A percentile compares a stretch with the other conserved stretches of the same genome.
Evolutionary conservation across 2,888 invertebrate species (phyloP).

Genomic region (Bhutanitis thaidina): DNA sequence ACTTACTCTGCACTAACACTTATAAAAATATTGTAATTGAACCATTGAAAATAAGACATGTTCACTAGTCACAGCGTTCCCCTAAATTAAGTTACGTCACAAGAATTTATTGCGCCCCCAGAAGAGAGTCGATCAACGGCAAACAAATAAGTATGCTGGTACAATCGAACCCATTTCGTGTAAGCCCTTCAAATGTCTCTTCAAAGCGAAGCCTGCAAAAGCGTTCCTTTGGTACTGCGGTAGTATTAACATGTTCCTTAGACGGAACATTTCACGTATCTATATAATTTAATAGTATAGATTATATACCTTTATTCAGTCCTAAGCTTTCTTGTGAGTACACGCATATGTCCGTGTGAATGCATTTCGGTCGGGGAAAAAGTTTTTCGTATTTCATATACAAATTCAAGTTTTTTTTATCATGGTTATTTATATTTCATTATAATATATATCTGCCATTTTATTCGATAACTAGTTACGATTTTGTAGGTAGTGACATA

Average conservation of each 20-base stretch:
- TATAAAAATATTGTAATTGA: too few relatives aligned
- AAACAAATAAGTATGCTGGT: constrained; percentile 70
- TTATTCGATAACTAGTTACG: too few relatives aligned
- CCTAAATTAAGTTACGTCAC: constrained; percentile 32
- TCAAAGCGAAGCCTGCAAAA: constrained; percentile 63
- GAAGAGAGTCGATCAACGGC: constrained; percentile 57
- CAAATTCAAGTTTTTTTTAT: too few relatives aligned
- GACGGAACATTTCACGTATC: neutral
- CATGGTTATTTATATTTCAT: too few relatives aligned
- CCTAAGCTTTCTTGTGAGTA: too few relatives aligned
- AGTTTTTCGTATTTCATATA: too few relatives aligned
- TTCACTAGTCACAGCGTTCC: constrained; percentile 16
- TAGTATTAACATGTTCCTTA: constrained; percentile 14
- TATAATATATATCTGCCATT: too few relatives aligned
- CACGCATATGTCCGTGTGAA: too few relatives aligned
- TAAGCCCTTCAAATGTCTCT: constrained; percentile 57
- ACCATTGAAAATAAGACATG: constrained; percentile 5
- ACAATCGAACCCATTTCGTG: constrained; percentile 56
- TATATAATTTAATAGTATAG: neutral
- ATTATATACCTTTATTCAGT: neutral
- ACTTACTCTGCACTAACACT: too few relatives aligned
- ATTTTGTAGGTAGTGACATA: too few relatives aligned
- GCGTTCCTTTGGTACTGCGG: constrained; percentile 47
- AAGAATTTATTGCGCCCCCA: constrained; percentile 26
- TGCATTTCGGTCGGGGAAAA: too few relatives aligned